Evolutionary conservation across 2,113 vertebrate genomes (phyloP), one percentile per base, ranked within the genome.

Genomic region (Sclerurus mexicanus): DNA sequence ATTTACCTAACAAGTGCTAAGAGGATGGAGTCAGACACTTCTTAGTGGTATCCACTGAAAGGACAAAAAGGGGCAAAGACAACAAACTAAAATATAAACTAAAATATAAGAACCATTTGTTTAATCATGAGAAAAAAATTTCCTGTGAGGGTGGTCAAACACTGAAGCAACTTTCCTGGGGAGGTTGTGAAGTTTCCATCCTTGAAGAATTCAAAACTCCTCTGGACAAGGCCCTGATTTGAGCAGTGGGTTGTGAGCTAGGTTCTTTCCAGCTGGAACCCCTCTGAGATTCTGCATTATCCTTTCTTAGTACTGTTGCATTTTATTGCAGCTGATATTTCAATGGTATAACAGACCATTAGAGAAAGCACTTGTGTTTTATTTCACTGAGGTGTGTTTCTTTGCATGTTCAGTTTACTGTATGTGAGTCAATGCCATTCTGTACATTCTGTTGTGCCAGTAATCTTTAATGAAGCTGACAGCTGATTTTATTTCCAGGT

Each of bases 401-500:
- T 49, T 37, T 46, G 40, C 58, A 14, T 50, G 58, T 35, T 20
- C 0, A 0, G 37, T 31, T 89, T 83, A 77, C 55, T 86, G 7
- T 33, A 6, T 42, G 6, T 4, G 4, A 87, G 16, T 52, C 47
- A 58, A 25, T 67, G 69, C 6, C 31, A 27, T 18, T 58, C 14
- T 3, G 0, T 46, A 33, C 40, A 42, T 42, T 42, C 27, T 10
- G 35, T 25, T 85, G 53, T 85, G 53, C 27, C 62, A 82, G 40
- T 44, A 73, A 74, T 58, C 73, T 66, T 82, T 85, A 71, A 83
- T 5, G 10, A 82, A 52, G 39, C 19, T 72, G 79, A 69, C 7
- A 37, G 68, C 39, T 90, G 28, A 75, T 69, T 95, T 84, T 78
- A 62, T 74, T 95, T 87, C 87, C 44, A 35, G 53, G 19, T 1